Conservation (phyloP, 2,888 invertebrate species). For the Toxonevra muliebris region DNA sequence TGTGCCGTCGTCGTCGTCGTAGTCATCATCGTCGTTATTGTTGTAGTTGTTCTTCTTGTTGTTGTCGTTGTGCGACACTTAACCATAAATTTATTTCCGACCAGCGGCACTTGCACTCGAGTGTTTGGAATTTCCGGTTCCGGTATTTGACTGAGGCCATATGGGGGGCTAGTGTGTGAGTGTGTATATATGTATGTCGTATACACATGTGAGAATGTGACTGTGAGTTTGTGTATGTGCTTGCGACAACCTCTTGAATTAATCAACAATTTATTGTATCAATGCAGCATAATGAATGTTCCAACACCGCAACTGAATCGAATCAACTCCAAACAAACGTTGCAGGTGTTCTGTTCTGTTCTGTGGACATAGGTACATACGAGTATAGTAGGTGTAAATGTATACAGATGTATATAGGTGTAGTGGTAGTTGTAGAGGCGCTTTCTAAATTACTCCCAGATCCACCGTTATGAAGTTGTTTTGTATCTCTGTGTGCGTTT, state of each 20-base stretch:
- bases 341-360: too few species aligned
- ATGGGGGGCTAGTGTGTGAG: not conserved
- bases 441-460: not conserved
- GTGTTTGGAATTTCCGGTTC: constrained; percentile 43
- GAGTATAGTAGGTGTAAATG: not conserved
- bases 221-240: constrained; percentile 8
- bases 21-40: too few species aligned
- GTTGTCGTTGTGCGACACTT: constrained; percentile 32
- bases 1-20: too few species aligned
- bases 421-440: not conserved
- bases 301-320: constrained; percentile 10
- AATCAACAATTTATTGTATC: constrained; percentile 40
- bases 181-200: not conserved
- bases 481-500: not conserved
- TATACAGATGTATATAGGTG: not conserved
- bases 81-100: constrained; percentile 38
- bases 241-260: constrained; percentile 37
- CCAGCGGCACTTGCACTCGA: constrained; percentile 38
- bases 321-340: too few species aligned
- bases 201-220: too few species aligned
- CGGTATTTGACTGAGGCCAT: constrained; percentile 29
- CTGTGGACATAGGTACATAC: too few species aligned
- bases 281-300: constrained; percentile 38
- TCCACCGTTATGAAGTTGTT: not conserved
- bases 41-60: not conserved